These are phyloP conservation scores for Rhynchopsitta pachyrhyncha DNA, from an alignment of 2,113 vertebrate genomes.

Conservation along the genomic window DNA sequence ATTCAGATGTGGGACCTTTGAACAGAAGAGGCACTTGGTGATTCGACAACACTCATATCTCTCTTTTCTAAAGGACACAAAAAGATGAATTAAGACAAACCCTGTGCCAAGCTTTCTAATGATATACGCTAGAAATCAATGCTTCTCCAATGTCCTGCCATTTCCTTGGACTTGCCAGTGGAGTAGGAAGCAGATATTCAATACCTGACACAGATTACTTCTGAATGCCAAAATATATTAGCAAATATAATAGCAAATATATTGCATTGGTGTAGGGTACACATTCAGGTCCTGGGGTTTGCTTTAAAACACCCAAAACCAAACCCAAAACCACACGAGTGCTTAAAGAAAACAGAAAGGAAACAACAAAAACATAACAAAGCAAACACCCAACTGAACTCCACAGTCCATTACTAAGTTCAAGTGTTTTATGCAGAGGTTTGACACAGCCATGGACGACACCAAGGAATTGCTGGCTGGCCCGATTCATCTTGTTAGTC, in stretches of 20 bases:
- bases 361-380: not conserved
- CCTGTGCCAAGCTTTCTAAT: slow-evolving; percentile 30
- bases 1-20: not conserved
- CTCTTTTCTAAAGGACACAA: not conserved
- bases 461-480: not conserved
- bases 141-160: not conserved
- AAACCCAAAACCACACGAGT: not conserved
- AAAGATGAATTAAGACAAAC: slow-evolving; percentile 42
- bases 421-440: not conserved
- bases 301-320: not conserved
- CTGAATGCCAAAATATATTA: not conserved
- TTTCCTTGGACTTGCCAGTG: not conserved
- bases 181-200: slow-evolving; percentile 49
- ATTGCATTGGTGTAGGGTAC: not conserved
- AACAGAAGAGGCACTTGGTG: not conserved
- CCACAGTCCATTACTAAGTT: not conserved
- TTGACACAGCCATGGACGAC: not conserved
- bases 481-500: not conserved
- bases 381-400: not conserved
- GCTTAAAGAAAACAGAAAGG: not conserved
- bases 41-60: not conserved
- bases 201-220: slow-evolving; percentile 14
- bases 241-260: not conserved
- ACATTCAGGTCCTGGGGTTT: not conserved
- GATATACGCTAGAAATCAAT: not conserved